These are phyloP conservation scores for Dinoponera quadriceps DNA, from an alignment of 1,140 invertebrate genomes.

Conservation along the genomic window DNA sequence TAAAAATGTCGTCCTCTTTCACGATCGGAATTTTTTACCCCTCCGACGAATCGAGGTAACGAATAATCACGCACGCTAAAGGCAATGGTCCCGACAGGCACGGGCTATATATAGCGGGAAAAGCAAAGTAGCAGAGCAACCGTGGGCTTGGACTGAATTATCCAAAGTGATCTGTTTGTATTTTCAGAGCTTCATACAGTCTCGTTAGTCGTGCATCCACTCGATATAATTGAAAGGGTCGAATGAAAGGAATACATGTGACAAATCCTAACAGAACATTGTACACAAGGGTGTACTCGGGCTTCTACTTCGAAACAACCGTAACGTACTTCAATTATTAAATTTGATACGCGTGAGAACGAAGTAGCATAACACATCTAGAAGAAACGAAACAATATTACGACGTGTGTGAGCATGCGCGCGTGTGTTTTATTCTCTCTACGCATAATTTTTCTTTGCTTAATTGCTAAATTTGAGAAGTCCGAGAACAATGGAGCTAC, in stretches of 20 bases:
- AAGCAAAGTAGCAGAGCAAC: background rate
- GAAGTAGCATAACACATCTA: background rate
- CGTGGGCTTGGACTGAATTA: conserved; percentile 5
- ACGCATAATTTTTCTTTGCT: background rate
- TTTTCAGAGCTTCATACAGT: conserved; percentile 2
- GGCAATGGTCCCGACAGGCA: background rate
- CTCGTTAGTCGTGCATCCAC: conserved; percentile 3
- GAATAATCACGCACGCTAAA: background rate
- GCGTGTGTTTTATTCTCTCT: conserved; percentile 9
- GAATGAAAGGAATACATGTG: conserved; percentile 39
- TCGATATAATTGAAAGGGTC: conserved; percentile 34
- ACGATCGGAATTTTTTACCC: background rate
- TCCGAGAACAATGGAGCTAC: background rate
- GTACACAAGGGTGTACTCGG: background rate
- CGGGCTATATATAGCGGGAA: background rate
- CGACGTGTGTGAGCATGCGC: background rate
- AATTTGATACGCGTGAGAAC: conserved; percentile 15
- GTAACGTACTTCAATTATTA: conserved; percentile 7
- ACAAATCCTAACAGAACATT: conserved; percentile 4
- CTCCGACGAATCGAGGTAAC: background rate
- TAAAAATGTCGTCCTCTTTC: background rate
- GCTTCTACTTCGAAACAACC: background rate
- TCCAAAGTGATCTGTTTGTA: conserved; percentile 18
- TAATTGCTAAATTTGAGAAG: conserved; percentile 3
- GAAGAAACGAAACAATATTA: background rate